These are phyloP conservation scores for Drosophila barbarae DNA, from an alignment of 2,888 invertebrate species.

Conservation along the genomic window DNA sequence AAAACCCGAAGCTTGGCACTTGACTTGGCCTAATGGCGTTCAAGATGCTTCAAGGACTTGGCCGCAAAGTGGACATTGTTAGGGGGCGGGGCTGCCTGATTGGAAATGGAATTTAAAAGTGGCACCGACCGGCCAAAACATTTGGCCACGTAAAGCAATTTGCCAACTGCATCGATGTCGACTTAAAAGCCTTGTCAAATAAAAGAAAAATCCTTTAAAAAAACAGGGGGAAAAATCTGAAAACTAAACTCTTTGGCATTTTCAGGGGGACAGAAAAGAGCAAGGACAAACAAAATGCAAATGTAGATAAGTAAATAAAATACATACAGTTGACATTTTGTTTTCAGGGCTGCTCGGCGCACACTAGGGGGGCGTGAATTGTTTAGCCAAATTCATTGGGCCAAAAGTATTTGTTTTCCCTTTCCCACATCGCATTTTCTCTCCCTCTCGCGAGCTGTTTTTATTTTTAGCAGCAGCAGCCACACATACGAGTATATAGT, in stretches of 20 bases:
- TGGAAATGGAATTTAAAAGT: conserved; percentile 39
- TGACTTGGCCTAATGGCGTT: conserved; percentile 47
- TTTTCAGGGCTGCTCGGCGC: conserved; percentile 36
- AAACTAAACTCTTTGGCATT: conserved; percentile 26
- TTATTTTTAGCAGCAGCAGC: conserved; percentile 18
- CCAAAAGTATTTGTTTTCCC: conserved; percentile 41
- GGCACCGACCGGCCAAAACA: conserved; percentile 9
- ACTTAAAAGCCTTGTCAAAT: conserved; percentile 64
- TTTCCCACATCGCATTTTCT: neutral
- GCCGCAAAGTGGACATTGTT: conserved; percentile 41
- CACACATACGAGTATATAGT: conserved; percentile 14
- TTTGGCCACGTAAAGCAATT: conserved; percentile 40
- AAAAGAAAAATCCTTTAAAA: conserved; percentile 11
- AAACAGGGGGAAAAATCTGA: neutral
- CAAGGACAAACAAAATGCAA: conserved; percentile 48
- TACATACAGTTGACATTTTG: conserved; percentile 63
- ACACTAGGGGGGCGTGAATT: conserved; percentile 50
- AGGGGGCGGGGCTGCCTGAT: conserved; percentile 15
- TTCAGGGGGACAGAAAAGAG: conserved; percentile 3
- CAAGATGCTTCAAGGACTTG: conserved; percentile 34
- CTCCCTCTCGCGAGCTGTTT: conserved; percentile 8
- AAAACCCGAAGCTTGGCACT: conserved; percentile 16
- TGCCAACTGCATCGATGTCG: conserved; percentile 40
- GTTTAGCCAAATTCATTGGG: conserved; percentile 62
- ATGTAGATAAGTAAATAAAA: conserved; percentile 52